Evolutionary conservation across 1,140 invertebrate species (phyloP), one percentile per base, ranked within the genome.

Genomic region (Coptotermes formosanus): DNA sequence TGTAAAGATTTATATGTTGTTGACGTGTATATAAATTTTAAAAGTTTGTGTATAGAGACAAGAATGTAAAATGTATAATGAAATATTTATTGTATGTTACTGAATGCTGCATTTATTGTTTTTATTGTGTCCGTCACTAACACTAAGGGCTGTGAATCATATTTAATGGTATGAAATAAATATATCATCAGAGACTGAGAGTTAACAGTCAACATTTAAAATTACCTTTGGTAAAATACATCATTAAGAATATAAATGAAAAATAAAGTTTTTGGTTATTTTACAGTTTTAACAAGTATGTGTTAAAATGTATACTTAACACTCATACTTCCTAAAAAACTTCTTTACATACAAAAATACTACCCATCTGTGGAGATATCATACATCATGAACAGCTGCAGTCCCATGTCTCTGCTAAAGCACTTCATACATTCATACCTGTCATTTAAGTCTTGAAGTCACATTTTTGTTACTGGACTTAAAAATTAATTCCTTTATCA

Each of bases 171-270:
- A n/a, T 75, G 25, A 75, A 75, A 75, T 75, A 30, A 75, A 75
- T 30, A 75, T 75, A n/a, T 30, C 64, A 75, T 25, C 30, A 12
- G n/a, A 75, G 9, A 75, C 14, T 7, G n/a, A 75, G 64, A 21
- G 1, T 55, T 38, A 19, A 75, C n/a, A 75, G 64, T 75, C n/a
- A 75, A 30, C n/a, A 75, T 84, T 84, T 84, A 84, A 55, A 84
- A 32, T 84, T 84, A 38, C 83, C 83, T 84, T 84, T 84, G 83
- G 83, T 84, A 52, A 84, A 84, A 84, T 84, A 84, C 83, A 84
- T 84, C 30, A 84, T 32, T 84, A 84, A 32, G 48, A 83, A 83
- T 83, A 83, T 52, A 83, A 84, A 55, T 84, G 30, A 83, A 84
- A 84, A 38, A 55, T 55, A 52, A 52, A 84, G 4, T n/a, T 84